Evolutionary conservation across 1,140 invertebrate genomes (phyloP).

Genomic region (Caenorhabditis briggsae): DNA sequence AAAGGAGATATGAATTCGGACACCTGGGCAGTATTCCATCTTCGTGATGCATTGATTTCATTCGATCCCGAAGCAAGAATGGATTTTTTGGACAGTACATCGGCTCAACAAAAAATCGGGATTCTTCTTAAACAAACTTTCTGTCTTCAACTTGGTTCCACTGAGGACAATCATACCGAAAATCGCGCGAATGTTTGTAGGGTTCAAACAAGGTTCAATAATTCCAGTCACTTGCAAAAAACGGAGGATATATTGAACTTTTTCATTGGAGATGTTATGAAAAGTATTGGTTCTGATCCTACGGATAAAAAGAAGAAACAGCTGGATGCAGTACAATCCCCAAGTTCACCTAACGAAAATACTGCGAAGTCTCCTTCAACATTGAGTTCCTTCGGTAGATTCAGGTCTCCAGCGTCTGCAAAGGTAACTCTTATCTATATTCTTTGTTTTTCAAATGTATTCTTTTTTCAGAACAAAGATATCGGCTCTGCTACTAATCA

Average conservation of each 20-base stretch:
- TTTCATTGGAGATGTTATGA: constrained; percentile 61
- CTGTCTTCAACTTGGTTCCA: constrained; percentile 67
- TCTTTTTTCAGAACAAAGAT: background rate
- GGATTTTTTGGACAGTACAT: constrained; percentile 67
- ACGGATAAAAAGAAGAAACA: constrained; percentile 17
- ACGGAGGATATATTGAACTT: constrained; percentile 51
- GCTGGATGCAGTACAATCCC: background rate
- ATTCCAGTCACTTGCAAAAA: constrained; percentile 40
- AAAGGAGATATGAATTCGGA: constrained; percentile 72
- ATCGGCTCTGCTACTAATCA: constrained; percentile 52
- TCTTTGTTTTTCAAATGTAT: background rate
- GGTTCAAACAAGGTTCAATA: constrained; percentile 24
- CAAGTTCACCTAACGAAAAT: background rate
- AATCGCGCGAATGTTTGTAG: constrained; percentile 54
- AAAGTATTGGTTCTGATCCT: background rate
- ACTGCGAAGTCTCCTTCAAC: constrained; percentile 19
- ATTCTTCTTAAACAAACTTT: constrained; percentile 70
- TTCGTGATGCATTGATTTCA: constrained; percentile 67
- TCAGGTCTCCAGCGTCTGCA: constrained; percentile 33
- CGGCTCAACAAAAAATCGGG: constrained; percentile 64
- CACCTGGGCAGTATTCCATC: constrained; percentile 74
- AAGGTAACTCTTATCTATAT: background rate
- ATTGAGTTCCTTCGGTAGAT: constrained; percentile 15
- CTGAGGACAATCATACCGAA: constrained; percentile 6
- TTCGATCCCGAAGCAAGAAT: constrained; percentile 68